A percentile compares a stretch with the other conserved stretches of the same genome.
Evolutionary conservation across 2,888 invertebrate species (phyloP).

Genomic region (Xestobium rufovillosum): DNA sequence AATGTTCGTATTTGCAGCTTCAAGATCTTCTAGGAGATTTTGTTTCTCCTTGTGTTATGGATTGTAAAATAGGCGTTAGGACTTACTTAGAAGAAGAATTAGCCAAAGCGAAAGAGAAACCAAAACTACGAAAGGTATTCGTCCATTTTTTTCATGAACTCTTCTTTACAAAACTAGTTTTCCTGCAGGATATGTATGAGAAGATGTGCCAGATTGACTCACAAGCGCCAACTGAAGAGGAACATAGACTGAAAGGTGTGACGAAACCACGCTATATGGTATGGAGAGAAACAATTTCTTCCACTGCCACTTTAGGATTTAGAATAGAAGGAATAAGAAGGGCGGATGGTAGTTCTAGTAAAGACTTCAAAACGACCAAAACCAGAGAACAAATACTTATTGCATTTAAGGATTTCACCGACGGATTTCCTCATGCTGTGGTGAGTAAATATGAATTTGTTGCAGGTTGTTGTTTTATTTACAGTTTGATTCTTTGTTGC

Average conservation of each 20-base stretch:
- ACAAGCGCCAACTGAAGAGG: slow-evolving; percentile 81
- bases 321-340: slow-evolving; percentile 92
- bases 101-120: slow-evolving; percentile 91
- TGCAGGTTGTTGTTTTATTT: slow-evolving; percentile 1
- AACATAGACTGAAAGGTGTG: slow-evolving; percentile 81
- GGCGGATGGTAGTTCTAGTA: slow-evolving; percentile 82
- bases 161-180: not conserved
- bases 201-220: slow-evolving; percentile 95
- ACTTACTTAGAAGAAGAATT: slow-evolving; percentile 94
- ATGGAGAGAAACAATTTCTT: slow-evolving; percentile 95
- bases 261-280: slow-evolving; percentile 94
- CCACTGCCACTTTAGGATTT: slow-evolving; percentile 93
- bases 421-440: slow-evolving; percentile 68
- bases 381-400: slow-evolving; percentile 72
- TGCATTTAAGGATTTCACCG: slow-evolving; percentile 75
- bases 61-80: slow-evolving; percentile 91
- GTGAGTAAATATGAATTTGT: slow-evolving; percentile 51
- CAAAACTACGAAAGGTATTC: slow-evolving; percentile 81
- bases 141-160: too few relatives aligned
- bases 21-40: slow-evolving; percentile 90
- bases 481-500: slow-evolving; percentile 33
- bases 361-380: slow-evolving; percentile 93
- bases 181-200: slow-evolving; percentile 86
- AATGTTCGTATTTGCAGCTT: slow-evolving; percentile 80
- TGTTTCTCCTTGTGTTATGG: slow-evolving; percentile 91